Base-by-base conservation (phyloP, 2,888 invertebrate species). In the Strigamia crassipes region DNA sequence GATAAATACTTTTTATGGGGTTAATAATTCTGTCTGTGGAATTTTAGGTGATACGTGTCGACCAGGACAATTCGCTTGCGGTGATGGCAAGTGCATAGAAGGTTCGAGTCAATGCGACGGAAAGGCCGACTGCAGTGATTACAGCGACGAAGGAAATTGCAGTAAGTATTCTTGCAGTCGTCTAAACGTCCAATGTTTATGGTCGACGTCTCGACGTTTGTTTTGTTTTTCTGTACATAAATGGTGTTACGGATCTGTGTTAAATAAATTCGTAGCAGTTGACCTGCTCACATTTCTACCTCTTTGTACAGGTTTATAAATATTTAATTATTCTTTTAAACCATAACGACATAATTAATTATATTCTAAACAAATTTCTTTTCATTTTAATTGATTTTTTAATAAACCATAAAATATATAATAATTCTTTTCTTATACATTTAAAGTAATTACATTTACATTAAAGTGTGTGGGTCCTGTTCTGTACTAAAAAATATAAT, bases 51-150 rank as follows among this genome's bases (percentile, higher is more conserved):
- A 46, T 46, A 0, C 34, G 13, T 89, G 89, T 84, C 85, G 85
- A 5, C 82, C 85, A 8, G 87, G 87, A 78, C 86, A 88, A 84
- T 88, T 89, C 84, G 85, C 86, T 81, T 90, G 90, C 84, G 83
- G 84, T 79, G 86, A 86, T 51, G 87, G 88, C 82, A 87, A 86
- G 78, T 90, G 90, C 83, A 87, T 90, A 15, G 87, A 88, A 61
- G 85, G 86, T 46, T 87, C 88, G n/a, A 87, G 88, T 83, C 86
- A 88, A 66, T 91, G 91, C 86, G 89, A 91, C 86, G 89, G 90
- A 51, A 86, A 87, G 78, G 84, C 84, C 66, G 87, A 88, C 79
- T 88, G 88, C 84, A 85, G 85, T 80, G 88, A 88, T 83, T 85
- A 84, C 82, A 87, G 87, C 46, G 89, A 89, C 85, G 89, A 88